Conservation (phyloP, 2,888 invertebrate genomes). For the Ametastegia equiseti region DNA sequence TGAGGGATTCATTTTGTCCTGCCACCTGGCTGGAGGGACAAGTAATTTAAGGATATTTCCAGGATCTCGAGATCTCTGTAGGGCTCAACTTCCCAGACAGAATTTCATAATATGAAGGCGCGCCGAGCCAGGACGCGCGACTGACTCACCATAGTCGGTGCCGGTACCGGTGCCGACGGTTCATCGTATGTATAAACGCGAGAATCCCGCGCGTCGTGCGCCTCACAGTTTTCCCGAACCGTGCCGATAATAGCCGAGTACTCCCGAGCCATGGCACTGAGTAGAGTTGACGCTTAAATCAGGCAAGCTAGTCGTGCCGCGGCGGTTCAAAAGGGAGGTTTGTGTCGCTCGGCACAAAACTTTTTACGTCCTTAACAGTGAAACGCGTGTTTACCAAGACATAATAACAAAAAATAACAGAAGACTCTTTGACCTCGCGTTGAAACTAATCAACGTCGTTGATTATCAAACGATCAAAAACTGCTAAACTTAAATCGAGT, state of each 20-base stretch:
- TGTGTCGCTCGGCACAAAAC: conserved; percentile 24
- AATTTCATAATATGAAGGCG: not conserved
- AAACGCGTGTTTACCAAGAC: not conserved
- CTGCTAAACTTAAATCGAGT: not conserved
- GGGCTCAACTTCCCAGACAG: not conserved
- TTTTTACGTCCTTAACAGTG: not conserved
- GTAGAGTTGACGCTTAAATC: conserved; percentile 65
- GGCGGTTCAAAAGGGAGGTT: conserved; percentile 69
- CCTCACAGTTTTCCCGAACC: conserved; percentile 59
- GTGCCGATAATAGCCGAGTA: conserved; percentile 54
- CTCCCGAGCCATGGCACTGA: not conserved
- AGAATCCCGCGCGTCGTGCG: conserved; percentile 55
- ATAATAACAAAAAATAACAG: not conserved
- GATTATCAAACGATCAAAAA: not conserved
- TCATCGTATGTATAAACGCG: not conserved
- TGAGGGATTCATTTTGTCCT: not conserved
- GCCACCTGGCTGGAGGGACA: too few relatives aligned
- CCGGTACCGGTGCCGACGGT: too few relatives aligned
- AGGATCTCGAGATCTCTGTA: not conserved
- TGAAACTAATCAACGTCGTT: not conserved
- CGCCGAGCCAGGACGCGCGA: conserved; percentile 32
- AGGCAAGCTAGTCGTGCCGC: conserved; percentile 72
- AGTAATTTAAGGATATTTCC: too few relatives aligned
- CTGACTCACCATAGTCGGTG: conserved; percentile 29
- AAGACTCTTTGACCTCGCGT: not conserved